Evolutionary conservation across 2,113 vertebrate species (phyloP).

Genomic region (Geococcyx californianus): DNA sequence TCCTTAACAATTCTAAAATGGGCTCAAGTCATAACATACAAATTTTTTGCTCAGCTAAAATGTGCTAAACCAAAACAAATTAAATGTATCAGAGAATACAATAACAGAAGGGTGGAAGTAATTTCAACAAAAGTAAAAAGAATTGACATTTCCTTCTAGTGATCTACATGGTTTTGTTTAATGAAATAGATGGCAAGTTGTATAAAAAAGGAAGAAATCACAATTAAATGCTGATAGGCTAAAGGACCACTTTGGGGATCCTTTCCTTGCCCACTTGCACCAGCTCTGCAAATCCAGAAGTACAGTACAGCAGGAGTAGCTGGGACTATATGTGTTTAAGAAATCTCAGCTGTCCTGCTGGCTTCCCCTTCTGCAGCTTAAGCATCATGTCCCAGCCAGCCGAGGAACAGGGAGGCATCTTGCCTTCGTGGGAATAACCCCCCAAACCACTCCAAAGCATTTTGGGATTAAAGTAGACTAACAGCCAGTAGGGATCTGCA

Average conservation of each 20-base stretch:
- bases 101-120: constrained; percentile 51
- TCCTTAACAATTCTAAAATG: constrained; percentile 12
- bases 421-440: background rate
- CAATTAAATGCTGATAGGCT: background rate
- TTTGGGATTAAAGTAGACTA: background rate
- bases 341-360: background rate
- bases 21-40: constrained; percentile 50
- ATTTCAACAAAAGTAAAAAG: constrained; percentile 43
- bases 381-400: background rate
- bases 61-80: constrained; percentile 66
- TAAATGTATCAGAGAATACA: constrained; percentile 36
- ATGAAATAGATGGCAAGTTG: background rate
- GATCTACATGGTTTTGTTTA: constrained; percentile 23
- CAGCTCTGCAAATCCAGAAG: background rate
- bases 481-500: background rate
- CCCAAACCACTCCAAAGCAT: accelerated
- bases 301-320: background rate
- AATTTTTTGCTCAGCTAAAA: constrained; percentile 57
- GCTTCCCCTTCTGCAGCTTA: background rate
- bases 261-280: background rate
- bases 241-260: background rate
- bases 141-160: background rate
- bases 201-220: constrained; percentile 4
- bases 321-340: background rate
- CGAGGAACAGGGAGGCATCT: background rate